Base-by-base conservation (phyloP, 2,113 vertebrate species). In the Corvus hawaiiensis region DNA sequence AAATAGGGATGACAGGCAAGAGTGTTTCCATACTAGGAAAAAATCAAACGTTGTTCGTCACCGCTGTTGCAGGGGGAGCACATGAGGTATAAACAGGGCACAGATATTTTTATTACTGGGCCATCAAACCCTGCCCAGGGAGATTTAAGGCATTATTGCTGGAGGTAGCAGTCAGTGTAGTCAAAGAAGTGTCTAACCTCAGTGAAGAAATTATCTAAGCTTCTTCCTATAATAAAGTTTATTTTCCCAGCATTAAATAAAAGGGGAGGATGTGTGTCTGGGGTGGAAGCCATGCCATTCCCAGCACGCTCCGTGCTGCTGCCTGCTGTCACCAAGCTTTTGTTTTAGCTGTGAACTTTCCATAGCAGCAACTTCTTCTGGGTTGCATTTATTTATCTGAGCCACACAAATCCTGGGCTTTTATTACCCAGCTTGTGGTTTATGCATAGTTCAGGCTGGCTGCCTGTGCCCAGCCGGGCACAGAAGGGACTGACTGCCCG, bases 71-170 rank as follows among this genome's bases (percentile, higher is more conserved):
- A 48, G 46, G 61, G 69, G 56, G 10, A 67, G 76, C 12, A 82
- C 79, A 79, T 63, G 68, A 78, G 76, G 88, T 39, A 49, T 61
- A 84, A 96, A 83, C 43, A 82, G 93, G 73, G 33, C 61, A 41
- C 48, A 51, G 86, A 55, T 68, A 13, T 52, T 83, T 94, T 94
- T 89, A 96, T 96, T 92, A 41, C 90, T 44, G 67, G 71, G 84
- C 82, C 85, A 63, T 94, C 93, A 94, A 89, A 61, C 61, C 46
- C 75, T 87, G 87, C 75, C 89, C 89, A 23, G 55, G 72, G 91
- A 89, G 84, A 94, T 95, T 84, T 83, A 94, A 91, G 67, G 56
- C 30, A 1, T 93, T 93, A 56, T 83, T 88, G 81, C 90, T 74
- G 72, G 55, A 85, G 79, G 87, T 46, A 78, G 81, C 84, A 91